Conservation (phyloP, 1,140 invertebrate genomes). For the Zaprionus tsacasi region DNA sequence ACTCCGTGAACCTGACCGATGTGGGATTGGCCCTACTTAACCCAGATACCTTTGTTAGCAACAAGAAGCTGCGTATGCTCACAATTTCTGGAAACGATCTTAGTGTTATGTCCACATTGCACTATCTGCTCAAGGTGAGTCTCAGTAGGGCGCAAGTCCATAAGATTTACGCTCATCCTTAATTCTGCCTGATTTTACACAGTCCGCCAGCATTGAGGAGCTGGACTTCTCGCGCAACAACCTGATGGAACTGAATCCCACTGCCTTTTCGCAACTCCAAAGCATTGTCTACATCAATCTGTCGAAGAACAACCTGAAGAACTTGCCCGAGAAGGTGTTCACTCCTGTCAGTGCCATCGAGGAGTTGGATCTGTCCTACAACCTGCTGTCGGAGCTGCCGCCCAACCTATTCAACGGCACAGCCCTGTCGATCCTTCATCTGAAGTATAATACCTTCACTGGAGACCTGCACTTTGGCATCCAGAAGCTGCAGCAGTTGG, state of each 20-base stretch:
- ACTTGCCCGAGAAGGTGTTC: conserved; percentile 87
- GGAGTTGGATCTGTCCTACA: conserved; percentile 89
- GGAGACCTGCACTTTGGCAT: conserved; percentile 85
- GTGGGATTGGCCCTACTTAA: conserved; percentile 87
- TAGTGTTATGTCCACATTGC: conserved; percentile 75
- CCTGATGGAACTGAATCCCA: conserved; percentile 86
- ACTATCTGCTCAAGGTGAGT: conserved; percentile 76
- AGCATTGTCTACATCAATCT: conserved; percentile 88
- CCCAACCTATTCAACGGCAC: conserved; percentile 87
- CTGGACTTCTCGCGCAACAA: conserved; percentile 88
- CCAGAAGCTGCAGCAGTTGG: conserved; percentile 86
- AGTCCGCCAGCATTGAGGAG: conserved; percentile 87
- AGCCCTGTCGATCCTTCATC: conserved; percentile 86
- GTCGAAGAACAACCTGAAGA: conserved; percentile 87
- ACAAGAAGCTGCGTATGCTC: conserved; percentile 87
- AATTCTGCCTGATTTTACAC: neutral
- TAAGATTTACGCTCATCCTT: neutral
- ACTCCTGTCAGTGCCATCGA: conserved; percentile 86
- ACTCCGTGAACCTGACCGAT: conserved; percentile 88
- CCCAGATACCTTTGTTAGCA: conserved; percentile 88
- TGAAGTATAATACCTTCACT: conserved; percentile 86
- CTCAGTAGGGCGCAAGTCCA: too few relatives aligned
- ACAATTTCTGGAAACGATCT: conserved; percentile 89
- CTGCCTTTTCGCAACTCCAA: conserved; percentile 87
- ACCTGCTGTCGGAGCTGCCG: conserved; percentile 86